Evolutionary conservation across 2,113 vertebrate genomes (phyloP), one percentile per base, ranked within the genome.

Genomic region (Piprites chloris): DNA sequence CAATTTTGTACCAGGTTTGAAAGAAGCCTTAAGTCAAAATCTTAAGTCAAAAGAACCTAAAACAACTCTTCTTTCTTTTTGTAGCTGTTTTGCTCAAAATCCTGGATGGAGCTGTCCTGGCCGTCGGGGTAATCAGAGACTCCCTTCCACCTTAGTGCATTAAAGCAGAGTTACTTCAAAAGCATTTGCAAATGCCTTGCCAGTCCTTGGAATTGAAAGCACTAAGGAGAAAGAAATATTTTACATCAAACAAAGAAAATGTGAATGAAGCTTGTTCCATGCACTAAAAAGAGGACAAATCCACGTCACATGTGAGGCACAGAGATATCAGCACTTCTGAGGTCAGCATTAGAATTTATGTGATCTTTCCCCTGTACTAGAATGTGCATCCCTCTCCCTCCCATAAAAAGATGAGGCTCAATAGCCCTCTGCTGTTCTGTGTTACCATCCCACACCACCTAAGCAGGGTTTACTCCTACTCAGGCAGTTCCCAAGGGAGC

Each of bases 1-100:
- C 14, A 3, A 11, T 59, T 88, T 58, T 42, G 9, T 24, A 73
- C 18, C 33, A 35, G 11, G 16, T 68, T 80, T 89, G 63, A 32
- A 52, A 74, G 35, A 63, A 61, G 41, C n/a, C 55, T 55, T 55
- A 55, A 33, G 50, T 83, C 27, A 63, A 82, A 86, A 9, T 39
- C 53, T 68, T 49, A 53, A 73, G 59, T 17, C 58, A 81, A 65
- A 89, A 87, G 11, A 80, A 76, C 24, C 7, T n/a, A 33, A 83
- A 87, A 66, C 0, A 0, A 39, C 33, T 65, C 0, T 28, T 33
- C 28, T 56, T n/a, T 18, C 6, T 37, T 44, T 12, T 81, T 50
- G 30, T 4, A 83, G 13, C 18, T 49, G 56, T 90, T 68, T 14
- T 44, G 1, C 37, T 71, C 42, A 27, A 11, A 35, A 74, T 47